Base-by-base conservation (phyloP, 2,113 vertebrate genomes). In the Agapornis roseicollis region DNA sequence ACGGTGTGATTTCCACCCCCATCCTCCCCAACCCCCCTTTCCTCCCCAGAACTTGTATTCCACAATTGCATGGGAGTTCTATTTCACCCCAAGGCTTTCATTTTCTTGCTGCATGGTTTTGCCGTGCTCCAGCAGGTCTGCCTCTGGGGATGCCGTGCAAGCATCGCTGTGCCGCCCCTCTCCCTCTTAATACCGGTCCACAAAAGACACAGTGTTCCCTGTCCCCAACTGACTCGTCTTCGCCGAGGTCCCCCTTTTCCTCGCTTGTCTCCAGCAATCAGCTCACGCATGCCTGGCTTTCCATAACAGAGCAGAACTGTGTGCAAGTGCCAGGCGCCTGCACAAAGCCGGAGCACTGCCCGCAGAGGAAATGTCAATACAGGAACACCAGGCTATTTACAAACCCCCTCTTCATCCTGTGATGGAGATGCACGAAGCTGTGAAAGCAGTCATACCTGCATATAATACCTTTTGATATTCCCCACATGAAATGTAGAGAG, bases 261-360 rank as follows among this genome's bases (percentile, higher is more conserved):
- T 90, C 7, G 6, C 92, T 76, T 96, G 96, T 95, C 96, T 95
- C 73, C 84, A 90, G 92, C 66, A 20, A 97, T 97, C 94, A 96
- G 92, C 73, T 93, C 96, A 96, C 17, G 94, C 96, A 95, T 97
- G 96, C 95, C 93, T 97, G 94, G 46, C 86, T 94, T 82, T 96
- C 89, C 93, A 95, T 56, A 95, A 96, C 92, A 96, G 90, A 92
- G 73, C 28, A 2, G 93, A 63, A 85, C 91, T 93, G 80, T 90
- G 90, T 88, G 91, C 49, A 28, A 88, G 93, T n/a, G 91, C 88
- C 91, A 95, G 93, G 92, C 72, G 2, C 65, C 47, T 6, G 28
- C 86, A 95, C 96, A 96, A 96, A 96, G 94, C 93, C 83, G 3
- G 39, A 95, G 85, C 1, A 2, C 63, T 95, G 94, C 81, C 87